Percentiles rank a stretch among this genome's conserved stretches.
Conservation (phyloP, 2,888 invertebrate genomes). For the Physocephala rufipes region DNA sequence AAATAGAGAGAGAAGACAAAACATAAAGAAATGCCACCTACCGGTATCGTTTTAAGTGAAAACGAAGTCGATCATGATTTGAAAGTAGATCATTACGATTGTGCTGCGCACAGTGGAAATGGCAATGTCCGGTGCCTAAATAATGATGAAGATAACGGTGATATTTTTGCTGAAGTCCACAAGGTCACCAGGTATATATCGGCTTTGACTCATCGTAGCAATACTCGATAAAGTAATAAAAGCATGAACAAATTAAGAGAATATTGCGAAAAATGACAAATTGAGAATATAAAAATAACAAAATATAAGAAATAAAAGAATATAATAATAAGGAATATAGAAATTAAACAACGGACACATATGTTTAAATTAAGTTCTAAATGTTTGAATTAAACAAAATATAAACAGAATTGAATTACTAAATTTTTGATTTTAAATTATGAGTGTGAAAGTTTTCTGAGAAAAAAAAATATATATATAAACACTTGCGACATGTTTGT, state of each 20-base stretch:
- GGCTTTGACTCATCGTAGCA: too few species aligned
- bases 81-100: conserved; percentile 47
- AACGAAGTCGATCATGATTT: conserved; percentile 50
- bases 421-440: too few species aligned
- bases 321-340: too few species aligned
- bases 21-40: conserved; percentile 58
- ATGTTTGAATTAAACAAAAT: neutral
- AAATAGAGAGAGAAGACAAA: neutral
- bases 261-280: neutral
- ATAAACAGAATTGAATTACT: neutral
- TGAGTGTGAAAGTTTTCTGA: neutral
- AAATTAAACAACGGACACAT: too few species aligned
- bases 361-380: neutral
- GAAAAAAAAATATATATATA: too few species aligned
- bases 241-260: too few species aligned
- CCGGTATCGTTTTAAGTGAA: conserved; percentile 52
- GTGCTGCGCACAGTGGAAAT: conserved; percentile 44
- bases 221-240: too few species aligned
- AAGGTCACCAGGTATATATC: conserved; percentile 54
- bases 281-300: neutral
- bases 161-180: conserved; percentile 49
- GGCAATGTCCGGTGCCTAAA: conserved; percentile 43
- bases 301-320: too few species aligned
- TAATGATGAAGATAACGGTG: conserved; percentile 49
- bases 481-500: too few species aligned